Conservation (phyloP, 2,888 invertebrate species). For the Himalopsyche anomala region DNA sequence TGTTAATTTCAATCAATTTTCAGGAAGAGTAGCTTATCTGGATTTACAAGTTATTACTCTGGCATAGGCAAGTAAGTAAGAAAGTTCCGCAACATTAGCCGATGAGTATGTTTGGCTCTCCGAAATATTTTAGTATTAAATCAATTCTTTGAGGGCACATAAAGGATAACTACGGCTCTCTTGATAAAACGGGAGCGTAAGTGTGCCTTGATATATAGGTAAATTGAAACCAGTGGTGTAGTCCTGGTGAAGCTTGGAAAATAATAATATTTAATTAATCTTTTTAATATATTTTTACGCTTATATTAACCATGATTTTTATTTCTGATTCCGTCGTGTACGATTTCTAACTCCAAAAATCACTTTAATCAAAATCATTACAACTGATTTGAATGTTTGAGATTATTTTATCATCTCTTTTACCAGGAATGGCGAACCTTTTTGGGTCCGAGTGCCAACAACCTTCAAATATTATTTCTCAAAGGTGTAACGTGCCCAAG, state of each 20-base stretch:
- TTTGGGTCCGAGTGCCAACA: no score
- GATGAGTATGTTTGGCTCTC: constrained; percentile 48
- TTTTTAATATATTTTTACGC: no score
- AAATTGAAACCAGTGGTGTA: constrained; percentile 59
- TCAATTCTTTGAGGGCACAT: constrained; percentile 65
- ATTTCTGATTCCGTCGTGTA: no score
- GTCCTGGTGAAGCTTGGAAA: neutral
- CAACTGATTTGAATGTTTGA: no score
- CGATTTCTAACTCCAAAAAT: no score
- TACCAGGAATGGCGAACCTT: no score
- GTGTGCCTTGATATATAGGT: constrained; percentile 64
- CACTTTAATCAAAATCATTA: no score
- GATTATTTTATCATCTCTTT: no score
- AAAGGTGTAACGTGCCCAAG: no score
- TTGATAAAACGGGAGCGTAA: constrained; percentile 63
- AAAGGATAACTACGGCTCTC: constrained; percentile 65
- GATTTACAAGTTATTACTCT: neutral
- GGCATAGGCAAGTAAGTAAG: neutral
- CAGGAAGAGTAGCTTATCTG: neutral
- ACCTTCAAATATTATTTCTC: no score
- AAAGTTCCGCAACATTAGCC: constrained; percentile 58
- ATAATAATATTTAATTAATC: no score
- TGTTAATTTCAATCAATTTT: neutral
- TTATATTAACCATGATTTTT: no score
- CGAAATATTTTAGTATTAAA: constrained; percentile 65